A percentile compares a stretch with the other conserved stretches of the same genome.
phyloP scores from a whole-genome alignment of 2,113 vertebrate species.

The Scolopax mira region DNA sequence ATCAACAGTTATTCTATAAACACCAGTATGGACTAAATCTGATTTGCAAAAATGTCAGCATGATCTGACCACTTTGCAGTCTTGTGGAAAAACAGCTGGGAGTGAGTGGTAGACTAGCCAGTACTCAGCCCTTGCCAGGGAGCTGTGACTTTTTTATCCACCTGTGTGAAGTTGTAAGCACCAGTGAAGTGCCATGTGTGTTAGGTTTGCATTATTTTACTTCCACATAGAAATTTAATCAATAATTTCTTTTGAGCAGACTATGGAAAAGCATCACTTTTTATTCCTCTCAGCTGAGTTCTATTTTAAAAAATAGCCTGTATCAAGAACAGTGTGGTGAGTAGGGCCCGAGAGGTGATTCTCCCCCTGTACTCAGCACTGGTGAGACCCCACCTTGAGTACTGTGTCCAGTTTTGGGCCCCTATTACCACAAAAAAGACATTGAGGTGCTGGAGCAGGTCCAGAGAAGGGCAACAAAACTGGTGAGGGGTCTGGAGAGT shows the following conservation, averaged over 20 bases:
- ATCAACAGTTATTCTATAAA: background rate
- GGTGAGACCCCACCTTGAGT: too few species aligned
- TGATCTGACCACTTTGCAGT: background rate
- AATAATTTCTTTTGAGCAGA: background rate
- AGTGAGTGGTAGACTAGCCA: background rate
- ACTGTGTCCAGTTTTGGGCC: too few species aligned
- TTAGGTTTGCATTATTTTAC: background rate
- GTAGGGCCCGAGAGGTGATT: too few species aligned
- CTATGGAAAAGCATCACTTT: background rate
- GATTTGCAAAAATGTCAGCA: background rate
- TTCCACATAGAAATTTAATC: background rate
- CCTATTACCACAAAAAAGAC: too few species aligned
- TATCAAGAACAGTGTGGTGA: too few species aligned
- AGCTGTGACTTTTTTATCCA: background rate
- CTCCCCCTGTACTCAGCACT: too few species aligned
- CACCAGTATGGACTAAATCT: background rate
- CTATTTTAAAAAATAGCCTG: background rate
- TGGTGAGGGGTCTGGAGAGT: too few species aligned
- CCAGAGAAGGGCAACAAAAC: too few species aligned
- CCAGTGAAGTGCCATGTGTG: background rate
- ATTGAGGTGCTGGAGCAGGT: too few species aligned
- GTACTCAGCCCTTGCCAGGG: background rate
- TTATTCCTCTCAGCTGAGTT: background rate
- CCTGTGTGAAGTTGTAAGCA: background rate
- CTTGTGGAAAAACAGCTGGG: background rate